Evolutionary conservation across 2,113 vertebrate genomes (phyloP), one percentile per base, ranked within the genome.

Genomic region (Thomomys bottae): DNA sequence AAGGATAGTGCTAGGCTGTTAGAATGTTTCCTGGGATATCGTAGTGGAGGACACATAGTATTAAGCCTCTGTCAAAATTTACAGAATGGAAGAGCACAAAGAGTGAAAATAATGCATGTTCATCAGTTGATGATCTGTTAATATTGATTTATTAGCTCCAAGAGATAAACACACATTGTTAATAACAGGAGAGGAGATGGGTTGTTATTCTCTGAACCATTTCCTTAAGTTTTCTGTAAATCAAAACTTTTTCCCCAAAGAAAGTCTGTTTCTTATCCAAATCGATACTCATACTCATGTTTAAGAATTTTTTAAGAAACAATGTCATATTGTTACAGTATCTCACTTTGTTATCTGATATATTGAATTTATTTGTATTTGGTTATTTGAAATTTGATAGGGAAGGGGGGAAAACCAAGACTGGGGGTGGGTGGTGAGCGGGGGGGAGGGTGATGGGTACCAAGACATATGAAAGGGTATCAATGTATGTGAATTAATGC

Each of bases 241-340:
- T 67, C 5, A 34, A 38, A 71, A 87, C 24, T 11, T 61, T 5
- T 67, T 73, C 20, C 10, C 32, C 24, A 54, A 61, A 63, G 21
- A 64, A 68, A 70, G n/a, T 38, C 80, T n/a, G 24, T 72, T 57
- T 6, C 64, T 81, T 61, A 32, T 57, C 38, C 18, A n/a, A 90
- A 87, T 30, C 42, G 66, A 20, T 59, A 14, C 7, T 36, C 66
- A 4, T 66, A 67, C 84, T 94, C 75, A 54, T 66, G 10, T 49
- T 82, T n/a, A 76, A 85, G 38, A 8, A 20, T 87, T 75, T 75
- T 91, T 72, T n/a, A 89, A 61, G 32, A 77, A 91, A 67, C 1
- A 23, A 42, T 71, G 68, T 75, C 10, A 68, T n/a, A n/a, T n/a
- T n/a, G n/a, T n/a, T n/a, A n/a, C n/a, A n/a, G n/a, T n/a, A n/a